phyloP scores from a whole-genome alignment of 2,113 vertebrate species.

The Corythornis cristatus region DNA sequence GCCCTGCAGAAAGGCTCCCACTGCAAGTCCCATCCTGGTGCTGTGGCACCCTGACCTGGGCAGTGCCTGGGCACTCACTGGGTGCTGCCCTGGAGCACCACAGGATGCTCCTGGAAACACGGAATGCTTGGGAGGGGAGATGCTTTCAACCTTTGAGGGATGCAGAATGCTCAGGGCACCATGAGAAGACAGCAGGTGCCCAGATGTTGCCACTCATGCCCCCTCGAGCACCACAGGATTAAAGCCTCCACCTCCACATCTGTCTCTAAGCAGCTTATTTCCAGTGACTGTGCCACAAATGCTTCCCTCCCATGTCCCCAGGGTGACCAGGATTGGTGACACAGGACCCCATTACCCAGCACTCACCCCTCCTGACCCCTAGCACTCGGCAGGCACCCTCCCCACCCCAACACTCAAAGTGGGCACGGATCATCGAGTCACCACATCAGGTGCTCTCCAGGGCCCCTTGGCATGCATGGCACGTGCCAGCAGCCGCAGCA shows the following conservation, averaged over 20 bases:
- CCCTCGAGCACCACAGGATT: background rate
- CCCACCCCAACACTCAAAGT: fast-evolving
- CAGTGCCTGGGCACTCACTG: fast-evolving
- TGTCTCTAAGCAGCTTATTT: slow-evolving; percentile 38
- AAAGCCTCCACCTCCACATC: background rate
- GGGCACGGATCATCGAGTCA: background rate
- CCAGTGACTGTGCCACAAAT: background rate
- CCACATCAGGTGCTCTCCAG: fast-evolving
- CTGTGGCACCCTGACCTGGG: background rate
- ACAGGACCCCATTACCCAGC: background rate
- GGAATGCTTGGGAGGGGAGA: background rate
- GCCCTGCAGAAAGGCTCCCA: background rate
- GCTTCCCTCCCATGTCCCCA: background rate
- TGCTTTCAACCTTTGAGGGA: background rate
- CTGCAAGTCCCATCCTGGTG: background rate
- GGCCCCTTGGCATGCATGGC: fast-evolving
- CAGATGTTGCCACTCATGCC: background rate
- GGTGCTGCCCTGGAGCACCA: background rate
- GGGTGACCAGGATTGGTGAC: background rate
- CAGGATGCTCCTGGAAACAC: background rate
- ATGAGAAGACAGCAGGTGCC: background rate
- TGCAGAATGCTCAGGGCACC: background rate
- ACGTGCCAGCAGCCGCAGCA: fast-evolving
- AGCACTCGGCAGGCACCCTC: background rate
- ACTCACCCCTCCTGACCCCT: fast-evolving